Percentiles rank a stretch among this genome's conserved stretches.
Evolutionary conservation across 2,888 invertebrate genomes (phyloP).

Genomic region (Cantharis nigra): DNA sequence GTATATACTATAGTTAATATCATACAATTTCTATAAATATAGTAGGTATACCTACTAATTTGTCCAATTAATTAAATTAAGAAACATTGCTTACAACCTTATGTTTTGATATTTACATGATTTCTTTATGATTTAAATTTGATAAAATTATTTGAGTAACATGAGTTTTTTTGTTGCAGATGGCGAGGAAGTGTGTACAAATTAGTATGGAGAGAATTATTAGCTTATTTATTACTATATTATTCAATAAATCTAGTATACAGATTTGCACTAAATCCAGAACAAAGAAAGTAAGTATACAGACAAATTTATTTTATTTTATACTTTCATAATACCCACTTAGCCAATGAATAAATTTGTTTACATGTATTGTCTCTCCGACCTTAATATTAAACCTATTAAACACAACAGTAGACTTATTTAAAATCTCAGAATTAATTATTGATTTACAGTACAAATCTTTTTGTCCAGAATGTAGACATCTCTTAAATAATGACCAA

Average conservation of each 20-base stretch:
- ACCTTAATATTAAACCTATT: no score
- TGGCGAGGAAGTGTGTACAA: conserved; percentile 97
- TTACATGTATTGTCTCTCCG: no score
- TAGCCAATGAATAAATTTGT: no score
- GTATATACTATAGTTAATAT: not conserved
- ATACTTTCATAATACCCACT: no score
- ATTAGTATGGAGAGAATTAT: conserved; percentile 89
- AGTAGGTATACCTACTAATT: not conserved
- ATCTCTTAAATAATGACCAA: no score
- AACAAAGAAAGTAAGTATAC: conserved; percentile 75
- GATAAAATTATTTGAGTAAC: not conserved
- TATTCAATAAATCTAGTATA: conserved; percentile 86
- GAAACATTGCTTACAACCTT: not conserved
- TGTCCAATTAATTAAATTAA: not conserved
- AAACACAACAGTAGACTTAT: no score
- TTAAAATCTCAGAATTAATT: no score
- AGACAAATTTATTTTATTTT: not conserved
- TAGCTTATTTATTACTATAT: conserved; percentile 85
- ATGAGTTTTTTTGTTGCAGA: conserved; percentile 63
- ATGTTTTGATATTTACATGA: not conserved
- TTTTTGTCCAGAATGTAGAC: no score
- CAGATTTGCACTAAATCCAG: conserved; percentile 78
- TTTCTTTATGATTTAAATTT: not conserved
- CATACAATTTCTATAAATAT: not conserved
- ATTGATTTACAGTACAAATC: no score